Conservation (phyloP, 64 coral and sea anemone genomes). For the Pachyseris speciosa region DNA sequence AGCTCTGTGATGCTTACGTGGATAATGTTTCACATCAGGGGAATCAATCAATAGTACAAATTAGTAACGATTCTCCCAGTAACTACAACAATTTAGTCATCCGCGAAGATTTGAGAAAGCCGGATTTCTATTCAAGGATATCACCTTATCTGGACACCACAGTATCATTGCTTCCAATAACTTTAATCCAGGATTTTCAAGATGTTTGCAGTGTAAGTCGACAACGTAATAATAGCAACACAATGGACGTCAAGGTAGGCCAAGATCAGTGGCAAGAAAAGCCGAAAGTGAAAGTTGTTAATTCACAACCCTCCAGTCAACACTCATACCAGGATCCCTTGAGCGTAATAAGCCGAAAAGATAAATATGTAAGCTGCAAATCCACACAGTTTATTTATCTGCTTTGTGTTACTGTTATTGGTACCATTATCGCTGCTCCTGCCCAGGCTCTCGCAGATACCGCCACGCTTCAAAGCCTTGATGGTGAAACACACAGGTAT, state of each 20-base stretch:
- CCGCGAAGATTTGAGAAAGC: not conserved
- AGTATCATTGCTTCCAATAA: conserved; percentile 2
- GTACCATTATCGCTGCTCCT: conserved; percentile 81
- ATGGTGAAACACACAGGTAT: conserved; percentile 81
- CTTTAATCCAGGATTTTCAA: not conserved
- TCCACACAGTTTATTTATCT: conserved; percentile 72
- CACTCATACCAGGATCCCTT: not conserved
- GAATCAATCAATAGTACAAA: not conserved
- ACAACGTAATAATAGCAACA: not conserved
- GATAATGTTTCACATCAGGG: not conserved
- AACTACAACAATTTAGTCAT: no score
- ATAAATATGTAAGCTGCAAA: conserved; percentile 9
- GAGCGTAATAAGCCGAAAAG: not conserved
- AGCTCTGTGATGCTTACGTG: conserved; percentile 19
- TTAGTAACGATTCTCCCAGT: not conserved
- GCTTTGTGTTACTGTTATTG: conserved; percentile 76
- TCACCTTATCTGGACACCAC: conserved; percentile 14
- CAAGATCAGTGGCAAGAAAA: not conserved
- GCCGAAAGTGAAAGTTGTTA: not conserved
- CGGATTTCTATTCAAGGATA: conserved; percentile 13
- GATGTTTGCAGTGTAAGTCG: not conserved
- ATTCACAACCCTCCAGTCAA: not conserved
- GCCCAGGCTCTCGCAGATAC: conserved; percentile 87
- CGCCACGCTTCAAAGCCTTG: conserved; percentile 76
- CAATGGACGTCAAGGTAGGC: not conserved